Evolutionary conservation across 2,888 invertebrate species (phyloP).

Genomic region (Drosophila monieri): DNA sequence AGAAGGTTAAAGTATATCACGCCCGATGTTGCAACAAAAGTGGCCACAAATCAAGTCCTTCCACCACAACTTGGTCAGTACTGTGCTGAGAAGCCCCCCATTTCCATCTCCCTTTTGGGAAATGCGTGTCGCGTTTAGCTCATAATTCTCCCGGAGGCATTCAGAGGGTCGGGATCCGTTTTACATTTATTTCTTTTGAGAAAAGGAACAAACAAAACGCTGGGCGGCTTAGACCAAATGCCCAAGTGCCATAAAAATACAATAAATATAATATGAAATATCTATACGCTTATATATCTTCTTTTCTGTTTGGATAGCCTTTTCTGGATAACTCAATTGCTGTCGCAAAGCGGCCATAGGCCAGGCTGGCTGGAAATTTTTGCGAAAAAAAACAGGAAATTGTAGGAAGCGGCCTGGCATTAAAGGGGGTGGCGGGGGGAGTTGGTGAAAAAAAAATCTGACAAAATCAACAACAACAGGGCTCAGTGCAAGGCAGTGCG

Average conservation of each 20-base stretch:
- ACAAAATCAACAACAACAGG: constrained; percentile 29
- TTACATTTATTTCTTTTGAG: constrained; percentile 65
- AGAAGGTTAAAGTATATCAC: constrained; percentile 45
- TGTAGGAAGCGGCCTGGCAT: not conserved
- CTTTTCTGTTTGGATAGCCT: constrained; percentile 61
- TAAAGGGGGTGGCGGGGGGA: constrained; percentile 4
- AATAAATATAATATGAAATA: constrained; percentile 64
- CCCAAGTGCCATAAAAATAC: constrained; percentile 74
- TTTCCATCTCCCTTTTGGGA: constrained; percentile 8
- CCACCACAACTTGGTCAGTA: constrained; percentile 7
- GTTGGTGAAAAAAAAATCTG: not conserved
- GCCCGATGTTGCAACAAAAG: constrained; percentile 52
- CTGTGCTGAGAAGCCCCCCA: constrained; percentile 1
- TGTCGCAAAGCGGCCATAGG: constrained; percentile 45
- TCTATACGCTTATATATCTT: constrained; percentile 28
- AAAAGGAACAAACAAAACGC: constrained; percentile 57
- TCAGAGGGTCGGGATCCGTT: constrained; percentile 45
- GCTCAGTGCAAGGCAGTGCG: constrained; percentile 58
- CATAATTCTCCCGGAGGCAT: constrained; percentile 62
- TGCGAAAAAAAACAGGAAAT: constrained; percentile 14
- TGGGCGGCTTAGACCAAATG: constrained; percentile 56
- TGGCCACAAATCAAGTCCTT: constrained; percentile 63
- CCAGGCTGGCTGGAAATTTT: constrained; percentile 15
- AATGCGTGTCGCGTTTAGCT: constrained; percentile 72
- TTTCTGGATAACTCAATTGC: constrained; percentile 76